Evolutionary conservation across 2,113 vertebrate genomes (phyloP).

Genomic region (Seriola rivoliana): DNA sequence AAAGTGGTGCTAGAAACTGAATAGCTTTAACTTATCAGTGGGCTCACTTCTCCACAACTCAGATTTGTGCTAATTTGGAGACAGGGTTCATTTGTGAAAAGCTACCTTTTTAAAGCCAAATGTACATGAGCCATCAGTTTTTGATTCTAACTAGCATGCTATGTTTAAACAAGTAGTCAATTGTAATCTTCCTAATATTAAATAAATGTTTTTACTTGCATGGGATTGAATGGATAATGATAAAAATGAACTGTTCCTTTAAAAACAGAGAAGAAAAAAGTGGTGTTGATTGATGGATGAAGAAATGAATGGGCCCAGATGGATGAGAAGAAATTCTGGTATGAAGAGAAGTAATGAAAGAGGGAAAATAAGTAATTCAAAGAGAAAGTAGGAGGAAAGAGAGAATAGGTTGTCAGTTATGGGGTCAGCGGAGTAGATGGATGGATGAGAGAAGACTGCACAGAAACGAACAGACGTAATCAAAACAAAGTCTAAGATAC

Average conservation of each 20-base stretch:
- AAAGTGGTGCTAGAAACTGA: background rate
- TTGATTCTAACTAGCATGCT: background rate
- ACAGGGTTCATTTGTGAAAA: background rate
- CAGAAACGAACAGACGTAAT: conserved; percentile 31
- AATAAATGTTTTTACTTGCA: conserved; percentile 5
- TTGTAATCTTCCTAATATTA: background rate
- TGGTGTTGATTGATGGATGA: conserved; percentile 48
- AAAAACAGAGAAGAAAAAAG: conserved; percentile 3
- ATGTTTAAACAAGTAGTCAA: background rate
- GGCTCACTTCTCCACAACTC: conserved; percentile 2
- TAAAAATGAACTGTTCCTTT: conserved; percentile 10
- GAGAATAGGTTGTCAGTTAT: conserved; percentile 31
- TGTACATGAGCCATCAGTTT: background rate
- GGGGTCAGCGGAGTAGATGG: conserved; percentile 41
- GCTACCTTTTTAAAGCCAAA: background rate
- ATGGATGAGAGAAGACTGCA: conserved; percentile 35
- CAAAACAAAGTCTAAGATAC: conserved; percentile 43
- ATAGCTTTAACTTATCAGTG: background rate
- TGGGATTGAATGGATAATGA: conserved; percentile 9
- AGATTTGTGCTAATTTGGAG: conserved; percentile 13
- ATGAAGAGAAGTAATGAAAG: conserved; percentile 44
- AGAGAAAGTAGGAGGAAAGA: conserved; percentile 22
- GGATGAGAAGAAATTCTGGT: conserved; percentile 27
- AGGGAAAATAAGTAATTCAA: conserved; percentile 31
- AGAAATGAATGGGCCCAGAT: conserved; percentile 29